Evolutionary conservation across 2,113 vertebrate species (phyloP).

Genomic region (Microtus montanus): DNA sequence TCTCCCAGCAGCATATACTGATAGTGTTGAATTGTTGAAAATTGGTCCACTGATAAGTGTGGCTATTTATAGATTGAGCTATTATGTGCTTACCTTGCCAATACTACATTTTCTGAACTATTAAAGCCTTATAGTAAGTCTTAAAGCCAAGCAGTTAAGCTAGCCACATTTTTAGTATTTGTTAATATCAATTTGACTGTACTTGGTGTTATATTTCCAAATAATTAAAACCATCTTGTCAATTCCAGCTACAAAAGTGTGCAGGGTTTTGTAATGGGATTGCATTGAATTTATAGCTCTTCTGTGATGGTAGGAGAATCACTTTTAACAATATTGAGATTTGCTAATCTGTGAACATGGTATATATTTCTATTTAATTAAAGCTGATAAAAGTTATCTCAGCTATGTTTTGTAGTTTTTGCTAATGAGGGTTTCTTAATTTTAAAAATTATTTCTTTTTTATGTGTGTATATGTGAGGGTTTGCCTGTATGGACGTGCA

Average conservation of each 20-base stretch:
- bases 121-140: constrained; percentile 1
- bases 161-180: not conserved
- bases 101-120: constrained; percentile 23
- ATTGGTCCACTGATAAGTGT: not conserved
- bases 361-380: constrained; percentile 49
- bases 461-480: not conserved
- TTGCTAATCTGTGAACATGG: constrained; percentile 44
- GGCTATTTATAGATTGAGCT: not conserved
- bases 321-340: constrained; percentile 18
- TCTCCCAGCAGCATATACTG: not conserved
- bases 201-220: constrained; percentile 45
- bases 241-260: not conserved
- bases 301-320: not conserved
- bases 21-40: constrained; percentile 46
- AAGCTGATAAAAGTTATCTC: constrained; percentile 16
- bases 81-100: not conserved
- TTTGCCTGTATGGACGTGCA: not conserved
- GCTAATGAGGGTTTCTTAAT: not conserved
- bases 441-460: not conserved
- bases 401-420: not conserved
- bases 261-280: not conserved
- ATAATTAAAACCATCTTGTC: constrained; percentile 25
- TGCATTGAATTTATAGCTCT: not conserved
- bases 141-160: constrained; percentile 23
- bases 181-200: not conserved